phyloP scores from a whole-genome alignment of 2,797 vertebrate species.

The Darevskia mixta region DNA sequence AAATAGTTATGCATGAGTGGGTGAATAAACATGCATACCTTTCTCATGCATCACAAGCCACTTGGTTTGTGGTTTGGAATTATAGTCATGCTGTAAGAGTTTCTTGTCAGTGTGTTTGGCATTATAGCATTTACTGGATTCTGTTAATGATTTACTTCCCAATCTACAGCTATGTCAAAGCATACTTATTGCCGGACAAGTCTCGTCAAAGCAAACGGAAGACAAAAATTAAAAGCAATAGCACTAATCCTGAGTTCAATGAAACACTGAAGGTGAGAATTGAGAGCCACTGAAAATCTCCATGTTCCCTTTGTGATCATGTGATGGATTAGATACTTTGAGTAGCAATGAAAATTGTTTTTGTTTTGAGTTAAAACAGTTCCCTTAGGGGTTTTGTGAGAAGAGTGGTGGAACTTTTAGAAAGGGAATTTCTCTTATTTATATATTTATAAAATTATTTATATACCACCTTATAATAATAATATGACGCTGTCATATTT shows the following conservation, averaged over 20 bases:
- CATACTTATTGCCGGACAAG: slow-evolving; percentile 94
- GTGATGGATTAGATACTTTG: not conserved
- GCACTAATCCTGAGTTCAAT: slow-evolving; percentile 92
- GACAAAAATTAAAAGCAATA: slow-evolving; percentile 93
- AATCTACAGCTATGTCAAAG: slow-evolving; percentile 91
- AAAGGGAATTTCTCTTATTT: not conserved
- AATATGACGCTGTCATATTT: too few species aligned
- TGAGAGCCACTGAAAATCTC: not conserved
- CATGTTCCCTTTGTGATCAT: not conserved
- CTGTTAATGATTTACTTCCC: slow-evolving; percentile 25
- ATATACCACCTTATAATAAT: too few species aligned
- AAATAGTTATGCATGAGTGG: not conserved
- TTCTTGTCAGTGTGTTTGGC: not conserved
- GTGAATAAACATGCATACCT: not conserved
- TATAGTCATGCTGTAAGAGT: not conserved
- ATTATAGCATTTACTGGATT: slow-evolving; percentile 5
- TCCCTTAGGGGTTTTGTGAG: not conserved
- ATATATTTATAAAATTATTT: not conserved
- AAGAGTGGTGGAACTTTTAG: not conserved
- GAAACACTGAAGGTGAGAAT: slow-evolving; percentile 91
- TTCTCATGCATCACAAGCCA: slow-evolving; percentile 16
- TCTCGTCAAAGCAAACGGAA: slow-evolving; percentile 96
- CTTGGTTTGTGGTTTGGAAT: not conserved
- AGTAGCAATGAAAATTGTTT: not conserved
- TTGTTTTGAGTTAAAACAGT: slow-evolving; percentile 26